Evolutionary conservation across 2,113 vertebrate species (phyloP), one percentile per base, ranked within the genome.

Genomic region (Meriones unguiculatus): DNA sequence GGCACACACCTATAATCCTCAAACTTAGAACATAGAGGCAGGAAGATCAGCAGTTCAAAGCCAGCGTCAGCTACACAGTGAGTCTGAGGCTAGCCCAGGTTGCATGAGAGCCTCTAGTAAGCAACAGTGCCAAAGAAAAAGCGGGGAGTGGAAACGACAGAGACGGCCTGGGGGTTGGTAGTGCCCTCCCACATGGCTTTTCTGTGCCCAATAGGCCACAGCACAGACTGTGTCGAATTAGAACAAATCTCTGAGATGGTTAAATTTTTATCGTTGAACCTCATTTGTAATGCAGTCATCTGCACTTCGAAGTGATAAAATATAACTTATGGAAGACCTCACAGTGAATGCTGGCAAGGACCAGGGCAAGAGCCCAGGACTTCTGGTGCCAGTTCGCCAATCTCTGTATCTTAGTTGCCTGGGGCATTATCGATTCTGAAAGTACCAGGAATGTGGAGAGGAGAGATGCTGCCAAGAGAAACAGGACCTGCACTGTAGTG

Each of bases 401-500:
- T 28, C 54, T 59, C 18, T 17, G 5, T 10, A 64, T 52, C 5
- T 70, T 46, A 38, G 32, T 70, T n/a, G 12, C 20, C 64, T 65
- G 28, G 22, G 32, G 20, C 46, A 22, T 41, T 32, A 46, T 3
- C 18, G 81, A 57, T 38, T 46, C 46, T 28, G 25, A 70, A 54
- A 17, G 13, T n/a, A n/a, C 54, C 54, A 28, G 25, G 65, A 50
- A 28, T 38, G 75, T 38, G 50, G 73, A 89, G 22, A 69, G 15
- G 22, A 76, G 30, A 54, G 22, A 65, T 0, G 13, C 25, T 28
- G 32, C 75, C 46, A 54, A 64, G 59, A 82, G 62, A 92, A 85
- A 46, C 0, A 0, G 20, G 18, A 14, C 52, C 2, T 22, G 46
- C 0, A 2, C 46, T 46, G 46, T 46, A 46, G 46, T 46, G 46